Evolutionary conservation across 2,888 invertebrate genomes (phyloP).

Genomic region (Agrotis ipsilon): DNA sequence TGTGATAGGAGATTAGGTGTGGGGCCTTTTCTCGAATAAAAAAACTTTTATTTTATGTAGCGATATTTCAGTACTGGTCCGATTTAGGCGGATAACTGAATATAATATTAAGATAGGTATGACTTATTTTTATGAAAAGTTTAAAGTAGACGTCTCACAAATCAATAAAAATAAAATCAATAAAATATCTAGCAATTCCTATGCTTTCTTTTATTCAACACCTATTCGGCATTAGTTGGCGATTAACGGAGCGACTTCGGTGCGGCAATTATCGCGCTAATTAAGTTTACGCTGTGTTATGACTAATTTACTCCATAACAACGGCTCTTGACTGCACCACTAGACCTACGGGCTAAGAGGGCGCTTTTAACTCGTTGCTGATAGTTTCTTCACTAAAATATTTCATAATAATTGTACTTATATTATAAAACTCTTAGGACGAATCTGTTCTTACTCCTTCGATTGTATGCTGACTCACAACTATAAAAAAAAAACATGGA

Average conservation of each 20-base stretch:
- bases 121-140: too few relatives aligned
- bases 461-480: too few relatives aligned
- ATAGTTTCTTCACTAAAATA: not conserved
- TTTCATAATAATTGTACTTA: not conserved
- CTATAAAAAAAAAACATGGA: too few relatives aligned
- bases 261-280: conserved; percentile 84
- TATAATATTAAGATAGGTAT: not conserved
- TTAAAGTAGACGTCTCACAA: too few relatives aligned
- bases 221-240: conserved; percentile 64
- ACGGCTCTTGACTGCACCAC: conserved; percentile 68
- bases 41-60: too few relatives aligned
- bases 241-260: conserved; percentile 65
- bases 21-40: too few relatives aligned
- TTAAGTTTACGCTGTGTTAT: conserved; percentile 85
- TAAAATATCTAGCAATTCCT: not conserved
- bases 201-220: conserved; percentile 27
- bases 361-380: conserved; percentile 25
- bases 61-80: too few relatives aligned
- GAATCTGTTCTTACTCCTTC: too few relatives aligned
- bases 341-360: conserved; percentile 58
- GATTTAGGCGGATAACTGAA: too few relatives aligned
- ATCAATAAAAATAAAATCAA: not conserved
- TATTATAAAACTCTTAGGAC: not conserved
- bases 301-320: conserved; percentile 86
- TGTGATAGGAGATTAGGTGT: too few relatives aligned